Conservation (phyloP, 2,113 vertebrate species). For the Apodemus sylvaticus region DNA sequence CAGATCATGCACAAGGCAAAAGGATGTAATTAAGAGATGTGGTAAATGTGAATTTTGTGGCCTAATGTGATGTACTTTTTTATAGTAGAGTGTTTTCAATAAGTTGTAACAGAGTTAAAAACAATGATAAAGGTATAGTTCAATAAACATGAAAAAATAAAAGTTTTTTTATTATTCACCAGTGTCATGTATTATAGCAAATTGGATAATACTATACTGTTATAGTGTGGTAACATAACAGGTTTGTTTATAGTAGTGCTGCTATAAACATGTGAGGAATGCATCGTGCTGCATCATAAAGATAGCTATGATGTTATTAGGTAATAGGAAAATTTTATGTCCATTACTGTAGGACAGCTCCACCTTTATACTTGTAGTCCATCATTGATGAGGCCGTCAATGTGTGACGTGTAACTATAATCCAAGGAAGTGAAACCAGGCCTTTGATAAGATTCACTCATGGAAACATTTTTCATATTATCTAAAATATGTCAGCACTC, state of each 20-base stretch:
- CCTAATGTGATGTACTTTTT: background rate
- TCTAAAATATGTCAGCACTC: background rate
- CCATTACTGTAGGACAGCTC: no score
- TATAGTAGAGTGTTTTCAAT: background rate
- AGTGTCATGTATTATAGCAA: background rate
- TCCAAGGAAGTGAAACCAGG: background rate
- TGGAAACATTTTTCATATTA: background rate
- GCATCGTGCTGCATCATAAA: background rate
- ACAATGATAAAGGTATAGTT: background rate
- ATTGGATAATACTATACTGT: background rate
- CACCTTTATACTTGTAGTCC: background rate
- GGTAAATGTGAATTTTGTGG: background rate
- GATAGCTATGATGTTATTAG: background rate
- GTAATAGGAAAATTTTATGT: background rate
- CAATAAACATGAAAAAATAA: background rate
- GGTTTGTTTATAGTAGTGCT: background rate
- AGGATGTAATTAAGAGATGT: background rate
- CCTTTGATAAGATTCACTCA: background rate
- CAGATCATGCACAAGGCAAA: background rate
- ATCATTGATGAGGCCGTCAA: background rate
- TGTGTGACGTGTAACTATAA: background rate
- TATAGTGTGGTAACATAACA: background rate
- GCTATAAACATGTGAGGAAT: background rate
- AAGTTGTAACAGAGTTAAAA: background rate
- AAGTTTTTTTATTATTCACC: background rate